Evolutionary conservation across 2,113 vertebrate species (phyloP).

Genomic region (Conger conger): DNA sequence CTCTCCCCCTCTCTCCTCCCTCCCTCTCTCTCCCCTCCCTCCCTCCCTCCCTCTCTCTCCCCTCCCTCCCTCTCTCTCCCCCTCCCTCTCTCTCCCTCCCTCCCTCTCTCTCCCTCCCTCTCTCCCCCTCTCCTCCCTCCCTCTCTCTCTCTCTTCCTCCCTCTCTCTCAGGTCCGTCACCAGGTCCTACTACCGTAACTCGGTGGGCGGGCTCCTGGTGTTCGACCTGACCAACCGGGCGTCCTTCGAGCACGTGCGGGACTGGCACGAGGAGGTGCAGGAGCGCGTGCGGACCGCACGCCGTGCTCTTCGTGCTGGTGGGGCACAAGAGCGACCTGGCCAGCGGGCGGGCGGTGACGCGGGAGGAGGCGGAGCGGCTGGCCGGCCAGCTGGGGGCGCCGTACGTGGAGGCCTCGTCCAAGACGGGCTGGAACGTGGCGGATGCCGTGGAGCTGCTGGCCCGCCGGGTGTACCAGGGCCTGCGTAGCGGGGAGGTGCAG

Average conservation of each 20-base stretch:
- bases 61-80: too few relatives aligned
- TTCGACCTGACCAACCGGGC: slow-evolving; percentile 76
- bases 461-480: slow-evolving; percentile 63
- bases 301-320: slow-evolving; percentile 74
- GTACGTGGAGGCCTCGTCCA: slow-evolving; percentile 78
- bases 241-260: slow-evolving; percentile 74
- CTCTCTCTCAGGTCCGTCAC: slow-evolving; percentile 73
- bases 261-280: slow-evolving; percentile 75
- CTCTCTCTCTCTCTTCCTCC: neutral
- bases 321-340: slow-evolving; percentile 77
- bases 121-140: too few relatives aligned
- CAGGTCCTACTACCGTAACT: slow-evolving; percentile 79
- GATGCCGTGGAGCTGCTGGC: slow-evolving; percentile 71
- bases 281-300: slow-evolving; percentile 68
- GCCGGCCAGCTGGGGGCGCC: slow-evolving; percentile 62
- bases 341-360: slow-evolving; percentile 62
- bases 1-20: too few relatives aligned
- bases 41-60: too few relatives aligned
- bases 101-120: too few relatives aligned
- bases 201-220: slow-evolving; percentile 76
- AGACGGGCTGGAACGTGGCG: slow-evolving; percentile 68
- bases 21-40: too few relatives aligned
- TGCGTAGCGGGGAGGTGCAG: slow-evolving; percentile 61
- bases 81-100: too few relatives aligned
- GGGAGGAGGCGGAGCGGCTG: slow-evolving; percentile 69